Evolutionary conservation across 2,113 vertebrate genomes (phyloP), one percentile per base, ranked within the genome.

Genomic region (Catharus fuscescens): DNA sequence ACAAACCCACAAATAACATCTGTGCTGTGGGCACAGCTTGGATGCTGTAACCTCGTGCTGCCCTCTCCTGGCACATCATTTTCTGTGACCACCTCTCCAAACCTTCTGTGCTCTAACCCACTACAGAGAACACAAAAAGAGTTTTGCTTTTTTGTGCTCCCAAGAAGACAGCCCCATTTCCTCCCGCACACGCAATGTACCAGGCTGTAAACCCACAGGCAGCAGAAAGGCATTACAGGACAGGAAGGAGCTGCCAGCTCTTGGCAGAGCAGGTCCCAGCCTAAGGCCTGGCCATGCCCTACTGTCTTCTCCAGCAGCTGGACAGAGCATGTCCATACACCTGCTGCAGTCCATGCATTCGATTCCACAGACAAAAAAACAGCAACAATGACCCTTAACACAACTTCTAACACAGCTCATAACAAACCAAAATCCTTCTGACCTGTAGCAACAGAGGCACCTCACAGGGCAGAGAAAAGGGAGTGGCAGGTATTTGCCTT

Each of bases 31-130:
- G 36, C 50, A 70, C 8, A 16, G 18, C 18, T n/a, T 8, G 4
- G 50, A 89, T 93, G 69, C 36, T 80, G 36, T 48, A 32, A 93
- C 83, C 70, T 80, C 53, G 34, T 85, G 94, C 96, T 97, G 98
- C 98, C 98, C 98, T 94, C 98, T 98, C 82, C 97, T 97, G 98
- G 97, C 71, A 47, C 91, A 21, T 18, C 7, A 40, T 29, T 74
- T 66, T 13, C 52, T 11, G 24, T 5, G 26, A 23, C 6, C 40
- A 5, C 17, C 14, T 8, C 24, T 10, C 21, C 2, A 3, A 54
- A 47, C 34, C 21, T 10, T 1, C 42, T 5, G 18, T 5, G 31
- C 48, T 25, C 10, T 21, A 29, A 65, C 52, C 24, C 9, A 3
- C 5, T 21, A 25, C 1, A 52, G 23, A 4, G 26, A 77, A 72